phyloP scores from a whole-genome alignment of 2,888 invertebrate genomes.

The Heliconius sara region DNA sequence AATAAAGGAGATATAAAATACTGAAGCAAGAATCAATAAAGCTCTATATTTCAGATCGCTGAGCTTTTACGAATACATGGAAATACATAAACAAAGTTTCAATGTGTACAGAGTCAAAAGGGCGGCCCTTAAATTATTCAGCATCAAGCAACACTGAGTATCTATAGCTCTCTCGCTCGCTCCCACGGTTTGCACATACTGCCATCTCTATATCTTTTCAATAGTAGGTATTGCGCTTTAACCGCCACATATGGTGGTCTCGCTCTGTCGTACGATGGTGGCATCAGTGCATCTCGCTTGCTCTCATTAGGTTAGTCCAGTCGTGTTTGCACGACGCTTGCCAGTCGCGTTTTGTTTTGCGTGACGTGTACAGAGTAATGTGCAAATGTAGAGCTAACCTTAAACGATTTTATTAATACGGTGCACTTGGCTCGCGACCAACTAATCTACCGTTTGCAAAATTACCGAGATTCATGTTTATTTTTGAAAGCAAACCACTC shows the following conservation, averaged over 20 bases:
- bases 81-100: conserved; percentile 40
- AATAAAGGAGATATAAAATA: neutral
- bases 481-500: too few species aligned
- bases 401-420: neutral
- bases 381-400: conserved; percentile 24
- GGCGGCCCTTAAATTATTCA: conserved; percentile 80
- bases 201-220: conserved; percentile 57
- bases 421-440: too few species aligned
- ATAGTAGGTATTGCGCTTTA: conserved; percentile 78
- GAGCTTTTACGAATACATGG: conserved; percentile 36
- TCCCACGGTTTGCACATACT: conserved; percentile 43
- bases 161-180: conserved; percentile 61
- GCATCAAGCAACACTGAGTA: conserved; percentile 73
- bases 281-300: conserved; percentile 63
- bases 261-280: conserved; percentile 50
- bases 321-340: conserved; percentile 80
- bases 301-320: conserved; percentile 82
- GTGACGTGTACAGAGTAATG: conserved; percentile 57
- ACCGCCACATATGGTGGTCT: conserved; percentile 72
- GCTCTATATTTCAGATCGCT: conserved; percentile 1
- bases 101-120: conserved; percentile 62
- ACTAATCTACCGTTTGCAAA: neutral
- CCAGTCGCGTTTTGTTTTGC: conserved; percentile 73
- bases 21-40: conserved; percentile 35
- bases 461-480: neutral